Conservation (phyloP, 2,113 vertebrate species). For the Trichomycterus rosablanca region DNA sequence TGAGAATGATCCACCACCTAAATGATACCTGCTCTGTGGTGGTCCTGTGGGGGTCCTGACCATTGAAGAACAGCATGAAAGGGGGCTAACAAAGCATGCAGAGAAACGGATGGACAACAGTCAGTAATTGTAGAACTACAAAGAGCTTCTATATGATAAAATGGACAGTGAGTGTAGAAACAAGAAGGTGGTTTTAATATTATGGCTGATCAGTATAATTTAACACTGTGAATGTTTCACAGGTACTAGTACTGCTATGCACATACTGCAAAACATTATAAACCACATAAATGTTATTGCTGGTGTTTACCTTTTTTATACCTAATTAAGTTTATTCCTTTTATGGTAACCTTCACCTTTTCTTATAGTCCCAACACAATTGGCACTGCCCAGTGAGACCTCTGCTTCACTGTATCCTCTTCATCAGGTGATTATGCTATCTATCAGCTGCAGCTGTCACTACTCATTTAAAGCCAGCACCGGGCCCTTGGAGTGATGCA, state of each 20-base stretch:
- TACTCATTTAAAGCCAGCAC: conserved; percentile 68
- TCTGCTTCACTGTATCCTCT: conserved; percentile 59
- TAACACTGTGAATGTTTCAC: too few species aligned
- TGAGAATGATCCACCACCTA: too few species aligned
- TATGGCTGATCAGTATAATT: too few species aligned
- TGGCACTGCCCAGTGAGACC: conserved; percentile 58
- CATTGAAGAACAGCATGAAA: too few species aligned
- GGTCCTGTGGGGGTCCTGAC: too few species aligned
- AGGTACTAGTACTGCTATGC: not conserved
- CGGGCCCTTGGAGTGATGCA: conserved; percentile 58
- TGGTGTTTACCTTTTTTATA: conserved; percentile 43
- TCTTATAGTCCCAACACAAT: conserved; percentile 50
- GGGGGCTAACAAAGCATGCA: too few species aligned
- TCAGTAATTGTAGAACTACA: too few species aligned
- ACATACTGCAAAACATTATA: conserved; percentile 7
- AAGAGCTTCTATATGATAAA: too few species aligned
- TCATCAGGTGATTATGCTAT: conserved; percentile 73
- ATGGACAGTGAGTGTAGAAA: too few species aligned
- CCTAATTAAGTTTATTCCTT: conserved; percentile 53
- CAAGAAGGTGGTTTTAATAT: too few species aligned
- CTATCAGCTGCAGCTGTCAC: conserved; percentile 68
- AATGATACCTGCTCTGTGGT: too few species aligned
- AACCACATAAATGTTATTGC: conserved; percentile 33
- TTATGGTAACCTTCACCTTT: conserved; percentile 59
- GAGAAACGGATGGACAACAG: too few species aligned